A percentile compares a stretch with the other conserved stretches of the same genome.
Evolutionary conservation across 2,797 vertebrate species (phyloP).

Genomic region (Malacoraja senta): DNA sequence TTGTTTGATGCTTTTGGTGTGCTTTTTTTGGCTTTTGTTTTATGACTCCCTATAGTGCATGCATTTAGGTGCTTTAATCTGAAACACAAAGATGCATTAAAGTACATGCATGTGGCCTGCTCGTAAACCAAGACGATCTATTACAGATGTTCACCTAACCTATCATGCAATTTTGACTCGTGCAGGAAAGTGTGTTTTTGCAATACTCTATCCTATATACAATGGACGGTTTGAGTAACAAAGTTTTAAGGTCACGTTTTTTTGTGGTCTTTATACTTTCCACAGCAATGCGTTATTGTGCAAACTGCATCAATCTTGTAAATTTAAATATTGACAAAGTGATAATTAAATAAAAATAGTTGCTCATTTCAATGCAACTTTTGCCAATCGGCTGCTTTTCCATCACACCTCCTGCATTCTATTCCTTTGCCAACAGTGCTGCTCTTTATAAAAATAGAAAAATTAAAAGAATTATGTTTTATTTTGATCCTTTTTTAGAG

Average conservation of each 20-base stretch:
- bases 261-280: conserved; percentile 27
- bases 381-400: background rate
- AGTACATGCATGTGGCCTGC: background rate
- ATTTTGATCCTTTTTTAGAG: background rate
- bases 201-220: conserved; percentile 8
- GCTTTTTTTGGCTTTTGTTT: background rate
- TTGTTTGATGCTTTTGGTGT: background rate
- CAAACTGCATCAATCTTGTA: conserved; percentile 1
- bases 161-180: conserved; percentile 25
- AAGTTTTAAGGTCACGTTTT: conserved; percentile 13
- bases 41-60: background rate
- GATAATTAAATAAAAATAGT: background rate
- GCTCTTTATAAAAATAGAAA: background rate
- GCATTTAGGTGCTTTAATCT: background rate
- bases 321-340: background rate
- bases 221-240: conserved; percentile 13
- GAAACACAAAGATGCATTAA: background rate
- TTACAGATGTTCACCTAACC: conserved; percentile 17
- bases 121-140: background rate
- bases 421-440: background rate
- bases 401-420: no score
- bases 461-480: background rate
- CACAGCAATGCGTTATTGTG: background rate
- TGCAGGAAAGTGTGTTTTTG: conserved; percentile 31
- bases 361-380: background rate